phyloP scores from a whole-genome alignment of 2,888 invertebrate species.

The Platycnemis pennipes region DNA sequence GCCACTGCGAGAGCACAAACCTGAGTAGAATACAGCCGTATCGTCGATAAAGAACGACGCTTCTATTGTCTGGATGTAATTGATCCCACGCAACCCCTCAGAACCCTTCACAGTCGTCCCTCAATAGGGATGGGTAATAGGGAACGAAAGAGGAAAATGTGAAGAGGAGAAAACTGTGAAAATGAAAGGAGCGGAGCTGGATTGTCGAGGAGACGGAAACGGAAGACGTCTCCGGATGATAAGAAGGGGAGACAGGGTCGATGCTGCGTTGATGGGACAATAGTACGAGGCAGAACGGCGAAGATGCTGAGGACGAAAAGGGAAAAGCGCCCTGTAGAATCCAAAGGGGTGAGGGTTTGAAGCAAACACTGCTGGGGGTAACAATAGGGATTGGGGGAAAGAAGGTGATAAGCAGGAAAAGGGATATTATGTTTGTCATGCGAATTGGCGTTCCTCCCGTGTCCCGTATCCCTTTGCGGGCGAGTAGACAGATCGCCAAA shows the following conservation, averaged over 20 bases:
- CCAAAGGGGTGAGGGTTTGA: neutral
- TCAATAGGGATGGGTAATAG: neutral
- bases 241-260: neutral
- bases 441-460: neutral
- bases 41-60: neutral
- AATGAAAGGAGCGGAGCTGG: neutral
- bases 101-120: neutral
- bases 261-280: constrained; percentile 2
- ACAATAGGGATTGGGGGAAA: neutral
- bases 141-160: neutral
- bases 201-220: neutral
- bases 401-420: neutral
- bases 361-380: neutral
- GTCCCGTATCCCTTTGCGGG: neutral
- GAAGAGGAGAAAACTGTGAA: neutral
- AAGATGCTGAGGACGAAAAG: neutral
- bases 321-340: neutral
- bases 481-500: neutral
- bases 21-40: no score
- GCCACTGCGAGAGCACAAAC: no score
- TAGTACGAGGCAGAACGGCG: neutral
- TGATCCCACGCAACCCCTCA: neutral
- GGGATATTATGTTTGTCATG: constrained; percentile 8
- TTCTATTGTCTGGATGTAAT: neutral
- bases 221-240: neutral